Evolutionary conservation across 2,113 vertebrate genomes (phyloP).

Genomic region (Ochotona princeps): DNA sequence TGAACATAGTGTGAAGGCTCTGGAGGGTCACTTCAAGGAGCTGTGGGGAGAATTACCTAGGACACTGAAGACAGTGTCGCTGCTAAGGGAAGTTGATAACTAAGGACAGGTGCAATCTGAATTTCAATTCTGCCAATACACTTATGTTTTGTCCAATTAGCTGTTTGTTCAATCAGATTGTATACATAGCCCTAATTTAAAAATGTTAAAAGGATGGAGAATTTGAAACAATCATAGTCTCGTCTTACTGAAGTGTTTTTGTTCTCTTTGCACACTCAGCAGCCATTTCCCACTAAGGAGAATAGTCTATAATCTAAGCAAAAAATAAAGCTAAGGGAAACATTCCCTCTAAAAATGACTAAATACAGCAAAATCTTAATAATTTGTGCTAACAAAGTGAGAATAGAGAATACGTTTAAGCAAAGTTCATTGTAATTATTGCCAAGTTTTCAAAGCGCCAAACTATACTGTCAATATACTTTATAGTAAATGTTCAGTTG

Average conservation of each 20-base stretch:
- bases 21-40: neutral
- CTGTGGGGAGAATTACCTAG: neutral
- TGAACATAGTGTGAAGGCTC: rapidly evolving
- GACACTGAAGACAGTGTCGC: neutral
- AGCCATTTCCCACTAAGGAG: slow-evolving; percentile 24
- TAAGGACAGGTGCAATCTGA: neutral
- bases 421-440: slow-evolving; percentile 38
- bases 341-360: slow-evolving; percentile 36
- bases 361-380: slow-evolving; percentile 55
- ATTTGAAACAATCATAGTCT: slow-evolving; percentile 10
- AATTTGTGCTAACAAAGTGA: neutral
- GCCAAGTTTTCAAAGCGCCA: neutral
- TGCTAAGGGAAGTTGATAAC: neutral
- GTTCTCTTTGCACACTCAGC: neutral
- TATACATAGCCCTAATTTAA: slow-evolving; percentile 11
- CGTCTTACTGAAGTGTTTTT: slow-evolving; percentile 17
- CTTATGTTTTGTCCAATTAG: neutral
- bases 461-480: neutral
- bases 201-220: slow-evolving; percentile 16
- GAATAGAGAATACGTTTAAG: slow-evolving; percentile 37
- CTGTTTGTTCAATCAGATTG: neutral
- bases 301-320: slow-evolving; percentile 23
- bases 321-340: slow-evolving; percentile 50
- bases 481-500: slow-evolving; percentile 22
- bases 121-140: neutral